phyloP scores from a whole-genome alignment of 2,888 invertebrate genomes.

The Lymantria monacha region DNA sequence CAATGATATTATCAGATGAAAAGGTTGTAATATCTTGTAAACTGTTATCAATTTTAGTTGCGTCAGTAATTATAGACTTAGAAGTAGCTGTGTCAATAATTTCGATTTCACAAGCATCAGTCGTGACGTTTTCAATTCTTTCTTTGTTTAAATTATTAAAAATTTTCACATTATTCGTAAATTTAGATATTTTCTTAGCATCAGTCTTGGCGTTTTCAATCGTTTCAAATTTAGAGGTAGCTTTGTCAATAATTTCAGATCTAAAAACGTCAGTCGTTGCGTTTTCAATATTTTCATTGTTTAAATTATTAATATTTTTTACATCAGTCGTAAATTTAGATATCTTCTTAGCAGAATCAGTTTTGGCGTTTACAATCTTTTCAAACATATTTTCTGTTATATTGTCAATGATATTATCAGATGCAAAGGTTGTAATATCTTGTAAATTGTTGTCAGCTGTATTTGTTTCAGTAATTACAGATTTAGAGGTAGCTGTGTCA shows the following conservation, averaged over 20 bases:
- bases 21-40: background rate
- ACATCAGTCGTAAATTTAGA: no score
- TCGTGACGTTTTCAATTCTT: no score
- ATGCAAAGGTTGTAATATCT: background rate
- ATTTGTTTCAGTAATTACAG: background rate
- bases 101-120: no score
- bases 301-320: background rate
- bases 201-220: background rate
- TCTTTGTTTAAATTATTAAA: background rate
- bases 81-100: background rate
- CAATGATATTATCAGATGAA: background rate
- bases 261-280: no score
- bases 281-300: background rate
- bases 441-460: background rate
- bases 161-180: no score
- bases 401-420: background rate
- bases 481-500: background rate
- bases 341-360: no score
- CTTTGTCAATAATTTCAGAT: background rate
- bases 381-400: no score
- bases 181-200: no score
- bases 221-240: background rate
- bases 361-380: no score
- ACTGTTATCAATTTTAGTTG: background rate
- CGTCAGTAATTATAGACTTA: background rate